These are phyloP conservation scores for Hesperophylax magnus DNA, from an alignment of 1,140 invertebrate genomes.

Conservation along the genomic window DNA sequence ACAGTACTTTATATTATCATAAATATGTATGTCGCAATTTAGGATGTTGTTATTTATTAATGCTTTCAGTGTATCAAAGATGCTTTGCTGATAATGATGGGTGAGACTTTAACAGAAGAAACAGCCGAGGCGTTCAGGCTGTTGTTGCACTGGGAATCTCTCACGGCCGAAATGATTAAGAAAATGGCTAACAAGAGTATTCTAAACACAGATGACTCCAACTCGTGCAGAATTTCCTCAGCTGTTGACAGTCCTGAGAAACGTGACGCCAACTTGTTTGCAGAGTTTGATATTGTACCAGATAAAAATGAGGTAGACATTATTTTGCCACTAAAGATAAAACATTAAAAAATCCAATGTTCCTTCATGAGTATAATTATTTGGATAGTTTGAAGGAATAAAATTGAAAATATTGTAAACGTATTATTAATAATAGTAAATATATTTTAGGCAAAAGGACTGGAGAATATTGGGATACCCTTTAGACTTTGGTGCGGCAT, in stretches of 20 bases:
- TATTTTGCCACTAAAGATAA: not conserved
- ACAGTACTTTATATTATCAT: not conserved
- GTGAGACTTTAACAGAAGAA: constrained; percentile 47
- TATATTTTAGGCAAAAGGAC: constrained; percentile 39
- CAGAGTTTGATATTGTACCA: constrained; percentile 50
- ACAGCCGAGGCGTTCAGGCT: constrained; percentile 40
- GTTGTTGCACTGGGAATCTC: constrained; percentile 45
- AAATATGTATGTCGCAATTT: not conserved
- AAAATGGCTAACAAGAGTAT: constrained; percentile 40
- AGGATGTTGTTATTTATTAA: constrained; percentile 1
- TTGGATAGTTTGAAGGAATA: too few species aligned
- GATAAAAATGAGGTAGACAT: constrained; percentile 45
- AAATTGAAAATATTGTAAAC: not conserved
- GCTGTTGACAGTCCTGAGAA: constrained; percentile 7
- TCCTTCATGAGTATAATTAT: too few species aligned
- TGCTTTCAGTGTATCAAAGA: constrained; percentile 49
- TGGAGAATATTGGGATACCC: constrained; percentile 63
- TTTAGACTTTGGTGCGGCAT: constrained; percentile 79
- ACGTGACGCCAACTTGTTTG: constrained; percentile 46
- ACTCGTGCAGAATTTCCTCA: not conserved
- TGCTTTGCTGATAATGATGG: constrained; percentile 53
- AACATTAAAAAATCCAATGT: too few species aligned
- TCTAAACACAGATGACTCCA: constrained; percentile 22
- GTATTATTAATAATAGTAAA: not conserved
- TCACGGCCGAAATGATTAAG: constrained; percentile 41